Base-by-base conservation (phyloP, 2,797 vertebrate species). In the Aeoliscus strigatus region DNA sequence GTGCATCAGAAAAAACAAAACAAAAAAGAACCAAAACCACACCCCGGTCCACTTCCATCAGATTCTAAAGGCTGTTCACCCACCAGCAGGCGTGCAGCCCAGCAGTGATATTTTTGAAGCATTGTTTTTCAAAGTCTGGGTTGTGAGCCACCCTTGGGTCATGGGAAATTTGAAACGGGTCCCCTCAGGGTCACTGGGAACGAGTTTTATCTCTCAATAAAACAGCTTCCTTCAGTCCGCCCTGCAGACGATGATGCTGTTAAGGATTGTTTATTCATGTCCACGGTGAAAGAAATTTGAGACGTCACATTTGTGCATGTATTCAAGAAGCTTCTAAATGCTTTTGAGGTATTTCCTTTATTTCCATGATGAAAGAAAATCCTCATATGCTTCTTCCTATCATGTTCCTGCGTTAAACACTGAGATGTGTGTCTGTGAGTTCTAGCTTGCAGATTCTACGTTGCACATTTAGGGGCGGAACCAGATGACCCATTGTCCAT, bases 101-200 rank as follows among this genome's bases (percentile, higher is more conserved):
- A 8, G 8, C 25, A 1, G n/a, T 27, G 29, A 55, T 13, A 24
- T 53, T 66, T n/a, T 30, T 8, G 17, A 32, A 54, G 26, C 15
- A 14, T 17, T 54, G 34, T 30, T 55, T 51, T 50, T 31, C 16
- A 38, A 9, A 27, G 33, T 53, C 56, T 50, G 25, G 21, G 17
- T 43, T 40, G 11, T 48, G 27, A 59, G 55, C 25, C 44, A 50
- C 56, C 28, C 33, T 35, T 6, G 34, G 76, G 76, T 75, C 80
- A 67, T 81, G 80, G 78, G 80, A 83, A 83, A 50, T 55, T 52
- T 61, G 13, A 14, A 59, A 54, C 24, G 40, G 60, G 60, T 60
- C 44, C 4, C 6, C 2, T 9, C 48, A 27, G 33, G 64, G 68
- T 70, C 72, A 49, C 12, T 9, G 34, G 59, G 40, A 65, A 80